These are phyloP conservation scores for Pterois miles DNA, from an alignment of 2,797 vertebrate species.

Conservation along the genomic window DNA sequence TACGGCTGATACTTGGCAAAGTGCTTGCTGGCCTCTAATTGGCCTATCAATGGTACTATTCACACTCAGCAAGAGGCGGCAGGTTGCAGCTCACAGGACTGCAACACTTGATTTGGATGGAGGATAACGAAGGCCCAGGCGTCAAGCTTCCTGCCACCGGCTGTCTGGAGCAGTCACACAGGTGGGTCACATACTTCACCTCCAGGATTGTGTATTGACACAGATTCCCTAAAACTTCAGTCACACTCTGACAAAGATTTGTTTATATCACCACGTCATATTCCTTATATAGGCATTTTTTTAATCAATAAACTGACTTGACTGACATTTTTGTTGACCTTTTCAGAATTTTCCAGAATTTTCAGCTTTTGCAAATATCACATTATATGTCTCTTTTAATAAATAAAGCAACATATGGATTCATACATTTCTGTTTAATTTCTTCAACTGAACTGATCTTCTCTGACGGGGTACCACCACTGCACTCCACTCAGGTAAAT, in stretches of 20 bases:
- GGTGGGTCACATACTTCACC: too few species aligned
- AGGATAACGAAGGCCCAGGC: background rate
- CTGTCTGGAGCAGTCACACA: too few species aligned
- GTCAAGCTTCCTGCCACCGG: background rate
- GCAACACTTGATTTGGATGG: background rate
- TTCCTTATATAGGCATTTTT: too few species aligned
- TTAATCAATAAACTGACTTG: too few species aligned
- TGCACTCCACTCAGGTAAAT: too few species aligned
- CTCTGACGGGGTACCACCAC: too few species aligned
- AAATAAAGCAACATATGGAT: background rate
- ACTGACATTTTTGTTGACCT: too few species aligned
- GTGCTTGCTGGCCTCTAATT: slow-evolving; percentile 85
- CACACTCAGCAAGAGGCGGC: slow-evolving; percentile 58
- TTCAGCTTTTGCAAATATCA: background rate
- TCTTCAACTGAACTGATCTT: background rate
- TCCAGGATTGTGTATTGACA: too few species aligned
- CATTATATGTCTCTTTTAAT: background rate
- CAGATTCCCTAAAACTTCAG: too few species aligned
- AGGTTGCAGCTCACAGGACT: slow-evolving; percentile 14
- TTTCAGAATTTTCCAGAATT: background rate
- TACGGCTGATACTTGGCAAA: slow-evolving; percentile 81
- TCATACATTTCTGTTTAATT: background rate
- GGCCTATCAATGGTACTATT: slow-evolving; percentile 85
- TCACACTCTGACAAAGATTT: too few species aligned
- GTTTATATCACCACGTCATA: too few species aligned